Conservation (phyloP, 30 jellyfish, hydroid and myxozoan genomes). For the Chironex yamaguchii region DNA sequence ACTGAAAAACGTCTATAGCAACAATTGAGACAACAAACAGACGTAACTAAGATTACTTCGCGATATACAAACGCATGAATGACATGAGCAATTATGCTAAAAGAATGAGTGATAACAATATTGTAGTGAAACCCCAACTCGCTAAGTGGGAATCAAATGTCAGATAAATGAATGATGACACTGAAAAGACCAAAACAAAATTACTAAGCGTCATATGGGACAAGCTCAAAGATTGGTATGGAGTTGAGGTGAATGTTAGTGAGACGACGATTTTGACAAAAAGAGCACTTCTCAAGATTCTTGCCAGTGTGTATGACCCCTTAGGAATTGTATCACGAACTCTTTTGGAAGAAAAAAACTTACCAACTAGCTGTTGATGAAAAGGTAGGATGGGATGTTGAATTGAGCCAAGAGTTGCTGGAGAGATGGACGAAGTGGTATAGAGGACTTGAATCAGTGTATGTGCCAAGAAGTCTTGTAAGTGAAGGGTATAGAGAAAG, state of each 20-base stretch:
- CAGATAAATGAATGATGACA: no score
- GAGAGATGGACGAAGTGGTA: constrained; percentile 42
- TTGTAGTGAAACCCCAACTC: no score
- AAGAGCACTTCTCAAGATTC: constrained; percentile 40
- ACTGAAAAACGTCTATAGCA: no score
- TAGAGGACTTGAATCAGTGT: not conserved
- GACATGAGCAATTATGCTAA: no score
- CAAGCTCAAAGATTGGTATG: constrained; percentile 22
- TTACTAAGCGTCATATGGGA: no score
- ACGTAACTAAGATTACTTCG: no score
- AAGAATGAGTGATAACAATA: no score
- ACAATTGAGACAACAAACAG: no score
- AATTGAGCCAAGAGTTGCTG: constrained; percentile 27
- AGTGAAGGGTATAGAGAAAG: constrained; percentile 19
- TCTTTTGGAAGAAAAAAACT: constrained; percentile 45
- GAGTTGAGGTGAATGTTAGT: constrained; percentile 26
- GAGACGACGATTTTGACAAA: constrained; percentile 4
- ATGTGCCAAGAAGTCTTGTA: constrained; percentile 56
- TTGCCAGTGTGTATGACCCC: constrained; percentile 39
- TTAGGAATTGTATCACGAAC: constrained; percentile 35
- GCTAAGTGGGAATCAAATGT: no score
- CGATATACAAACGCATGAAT: no score
- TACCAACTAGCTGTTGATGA: constrained; percentile 55
- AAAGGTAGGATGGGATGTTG: constrained; percentile 51
- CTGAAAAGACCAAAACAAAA: no score